Base-by-base conservation (phyloP, 2,113 vertebrate genomes). In the Catharus minimus region DNA sequence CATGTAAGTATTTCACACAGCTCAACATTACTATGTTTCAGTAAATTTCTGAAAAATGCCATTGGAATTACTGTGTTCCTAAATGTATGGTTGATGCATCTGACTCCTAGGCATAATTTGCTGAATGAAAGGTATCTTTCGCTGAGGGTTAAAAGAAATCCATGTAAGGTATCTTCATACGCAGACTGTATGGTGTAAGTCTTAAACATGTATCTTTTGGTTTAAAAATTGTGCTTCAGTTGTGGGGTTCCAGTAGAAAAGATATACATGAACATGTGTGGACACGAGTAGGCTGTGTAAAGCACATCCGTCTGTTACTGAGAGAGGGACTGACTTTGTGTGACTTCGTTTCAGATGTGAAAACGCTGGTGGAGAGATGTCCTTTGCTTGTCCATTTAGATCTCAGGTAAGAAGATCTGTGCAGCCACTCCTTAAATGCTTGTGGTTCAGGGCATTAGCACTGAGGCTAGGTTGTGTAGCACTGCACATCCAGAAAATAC, bases 351-450 rank as follows among this genome's bases (percentile, higher is more conserved):
- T 84, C 90, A 99, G 99, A 99, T 90, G 71, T 99, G 89, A 98
- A 97, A 89, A 96, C 95, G 7, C 85, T 99, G 96, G 97, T 99
- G 91, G 94, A 95, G 68, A 97, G 98, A 95, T 99, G 99, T 92
- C 98, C 98, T 44, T 90, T 95, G 28, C 97, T 99, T 17, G 71
- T 97, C 39, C 97, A 97, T 36, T 96, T 99, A 85, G 99, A 99
- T 95, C 96, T 99, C 86, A 99, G 99, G 99, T 99, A 97, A 97
- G 94, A 71, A 47, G 43, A 64, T 44, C 8, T 88, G 53, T 75
- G 12, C 23, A 80, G 39, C 8, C 32, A 19, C 13, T 50, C 30
- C 21, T 91, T 62, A 69, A 38, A 39, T 64, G 5, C 4, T 44
- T 74, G 11, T 2, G 7, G 43, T 50, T 86, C 30, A 20, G 36